Evolutionary conservation across 2,888 invertebrate genomes (phyloP), one percentile per base, ranked within the genome.

Genomic region (Meiosimyza decipiens): DNA sequence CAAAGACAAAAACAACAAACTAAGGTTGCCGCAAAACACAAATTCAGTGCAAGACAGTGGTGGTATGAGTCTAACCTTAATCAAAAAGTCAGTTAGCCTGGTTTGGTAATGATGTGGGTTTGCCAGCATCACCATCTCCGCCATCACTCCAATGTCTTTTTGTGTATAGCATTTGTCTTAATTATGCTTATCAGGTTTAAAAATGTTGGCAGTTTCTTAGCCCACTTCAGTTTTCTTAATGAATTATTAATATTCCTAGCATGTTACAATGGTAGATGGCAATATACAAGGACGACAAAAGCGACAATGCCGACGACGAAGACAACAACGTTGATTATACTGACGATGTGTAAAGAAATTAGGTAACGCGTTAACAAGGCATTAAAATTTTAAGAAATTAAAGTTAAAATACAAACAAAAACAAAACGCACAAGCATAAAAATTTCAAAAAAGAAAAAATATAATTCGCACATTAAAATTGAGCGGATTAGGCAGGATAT

Each of bases 101-200:
- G 40, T 40, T 63, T 13, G 57, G 2, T 49, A 47, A 63, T 63
- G 63, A 63, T 63, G 6, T 63, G 49, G 63, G 63, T 63, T 63
- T 49, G 11, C n/a, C 16, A 47, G 0, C 16, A 47, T 28, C 28
- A 28, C 28, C 28, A 28, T 28, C 28, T 28, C 2, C 28, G 28
- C 28, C 28, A 28, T 28, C 28, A 3, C 28, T 28, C 40, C 40
- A 5, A 13, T 7, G 9, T 28, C 2, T 28, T 28, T 28, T 28
- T 28, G 28, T 28, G 28, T 28, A 28, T 28, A 57, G 57, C 63
- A 63, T 63, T 63, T 63, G 49, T 63, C 63, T 63, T 63, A 49
- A 63, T 63, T 63, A 63, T 63, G 49, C 63, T 63, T 63, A 63
- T 63, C 49, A 63, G 49, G 22, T 18, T 55, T 11, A 22, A 9